Conservation (phyloP, 2,797 vertebrate species). For the Sarcophilus harrisii region DNA sequence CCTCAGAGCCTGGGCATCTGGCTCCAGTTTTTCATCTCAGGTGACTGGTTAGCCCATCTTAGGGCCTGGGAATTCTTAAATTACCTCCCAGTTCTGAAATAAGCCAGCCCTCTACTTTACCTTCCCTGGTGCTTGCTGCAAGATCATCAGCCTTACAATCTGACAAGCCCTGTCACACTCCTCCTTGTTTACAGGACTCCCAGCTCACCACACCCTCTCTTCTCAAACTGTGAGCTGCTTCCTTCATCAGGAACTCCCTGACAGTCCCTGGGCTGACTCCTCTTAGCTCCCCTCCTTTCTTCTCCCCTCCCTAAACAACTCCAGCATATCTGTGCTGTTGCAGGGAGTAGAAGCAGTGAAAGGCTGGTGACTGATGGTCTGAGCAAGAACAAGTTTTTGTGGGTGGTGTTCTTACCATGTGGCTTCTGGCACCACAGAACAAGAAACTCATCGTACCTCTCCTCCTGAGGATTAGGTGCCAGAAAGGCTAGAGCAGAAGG, state of each 20-base stretch:
- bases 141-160: neutral
- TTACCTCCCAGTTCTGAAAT: neutral
- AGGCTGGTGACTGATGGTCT: neutral
- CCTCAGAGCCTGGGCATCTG: neutral
- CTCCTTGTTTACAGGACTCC: constrained; percentile 53
- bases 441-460: neutral
- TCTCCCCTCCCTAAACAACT: neutral
- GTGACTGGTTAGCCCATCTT: neutral
- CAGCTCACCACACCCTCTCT: constrained; percentile 57
- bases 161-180: constrained; percentile 5
- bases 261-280: neutral
- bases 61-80: accelerated
- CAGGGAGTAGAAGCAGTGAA: neutral
- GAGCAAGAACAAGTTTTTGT: neutral
- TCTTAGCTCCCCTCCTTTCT: neutral
- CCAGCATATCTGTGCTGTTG: accelerated
- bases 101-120: neutral
- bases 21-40: neutral
- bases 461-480: neutral
- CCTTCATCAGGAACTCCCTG: constrained; percentile 54
- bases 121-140: neutral
- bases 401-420: neutral
- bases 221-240: constrained; percentile 38
- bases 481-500: neutral
- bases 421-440: neutral